Base-by-base conservation (phyloP, 2,888 invertebrate species). In the Chalcis sispes region DNA sequence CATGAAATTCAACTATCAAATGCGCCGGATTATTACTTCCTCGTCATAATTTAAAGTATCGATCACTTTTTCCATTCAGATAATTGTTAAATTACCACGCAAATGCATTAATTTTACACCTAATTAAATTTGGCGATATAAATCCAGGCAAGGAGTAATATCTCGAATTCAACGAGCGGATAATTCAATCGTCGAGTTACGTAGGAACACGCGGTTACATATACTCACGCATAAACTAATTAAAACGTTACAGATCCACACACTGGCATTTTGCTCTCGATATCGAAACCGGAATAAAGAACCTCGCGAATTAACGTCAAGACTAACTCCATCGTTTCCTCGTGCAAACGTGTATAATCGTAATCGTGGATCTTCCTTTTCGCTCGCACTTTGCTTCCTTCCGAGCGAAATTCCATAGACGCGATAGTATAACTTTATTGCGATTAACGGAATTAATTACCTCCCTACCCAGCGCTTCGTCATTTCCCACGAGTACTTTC, bases 401-500 rank as follows among this genome's bases (percentile, higher is more conserved):
- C 15, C 25, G 54, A 40, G 69, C 3, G 48, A 20, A 65, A 48
- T 48, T 65, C 20, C 20, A 48, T 29, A 5, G 23, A 23, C 46
- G 25, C 50, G n/a, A 25, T 8, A n/a, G 40, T 5, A n/a, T n/a
- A n/a, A n/a, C 61, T 61, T 58, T n/a, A n/a, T 48, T 59, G 59
- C 59, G 66, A 73, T 73, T 74, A 74, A 54, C 69, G 54, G 40
- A 69, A 74, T 74, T 67, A 67, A 74, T 74, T 67, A 52, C 66
- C 32, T 42, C 10, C 50, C 61, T 27, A 1, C 54, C 25, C 25
- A n/a, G 5, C 36, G 20, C 8, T 23, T 13, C 59, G 50, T 59
- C 58, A 73, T 73, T 59, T 66, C n/a, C 36, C 36, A 27, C 13
- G 1, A 2, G n/a, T 42, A 27, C 72, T 73, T 73, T 73, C 73